Conservation (phyloP, 2,113 vertebrate species). For the Morone saxatilis region DNA sequence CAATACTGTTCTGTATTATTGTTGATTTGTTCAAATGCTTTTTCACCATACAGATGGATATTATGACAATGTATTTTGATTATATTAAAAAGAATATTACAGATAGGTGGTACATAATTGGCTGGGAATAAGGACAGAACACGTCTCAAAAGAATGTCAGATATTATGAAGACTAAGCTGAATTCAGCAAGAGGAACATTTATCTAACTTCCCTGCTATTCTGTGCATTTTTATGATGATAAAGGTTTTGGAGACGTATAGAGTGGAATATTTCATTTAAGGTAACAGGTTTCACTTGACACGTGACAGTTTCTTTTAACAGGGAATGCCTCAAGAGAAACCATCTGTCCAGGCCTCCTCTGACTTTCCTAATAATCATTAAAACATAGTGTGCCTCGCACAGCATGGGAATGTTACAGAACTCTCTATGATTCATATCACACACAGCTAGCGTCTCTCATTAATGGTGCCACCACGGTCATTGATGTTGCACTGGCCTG, state of each 20-base stretch:
- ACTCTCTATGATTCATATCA: constrained; percentile 71
- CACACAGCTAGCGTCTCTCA: constrained; percentile 68
- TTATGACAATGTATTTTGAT: background rate
- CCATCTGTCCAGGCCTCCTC: constrained; percentile 72
- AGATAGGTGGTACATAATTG: background rate
- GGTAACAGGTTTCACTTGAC: constrained; percentile 54
- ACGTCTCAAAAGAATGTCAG: constrained; percentile 26
- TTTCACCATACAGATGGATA: background rate
- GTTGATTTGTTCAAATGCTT: background rate
- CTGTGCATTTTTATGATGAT: constrained; percentile 35
- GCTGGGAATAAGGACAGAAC: constrained; percentile 3
- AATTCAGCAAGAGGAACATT: constrained; percentile 16
- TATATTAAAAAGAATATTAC: background rate
- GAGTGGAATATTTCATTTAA: constrained; percentile 59
- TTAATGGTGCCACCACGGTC: constrained; percentile 66
- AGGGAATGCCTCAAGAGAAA: constrained; percentile 73
- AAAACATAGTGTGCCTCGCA: constrained; percentile 48
- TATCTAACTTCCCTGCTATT: constrained; percentile 5
- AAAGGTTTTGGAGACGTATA: constrained; percentile 1
- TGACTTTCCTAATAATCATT: constrained; percentile 72
- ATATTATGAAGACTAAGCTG: constrained; percentile 12
- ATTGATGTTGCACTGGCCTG: constrained; percentile 56
- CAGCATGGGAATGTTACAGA: constrained; percentile 40
- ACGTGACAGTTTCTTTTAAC: constrained; percentile 70
- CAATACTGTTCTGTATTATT: background rate